Base-by-base conservation (phyloP, 2,888 invertebrate genomes). In the Sepioteuthis lessoniana region DNA sequence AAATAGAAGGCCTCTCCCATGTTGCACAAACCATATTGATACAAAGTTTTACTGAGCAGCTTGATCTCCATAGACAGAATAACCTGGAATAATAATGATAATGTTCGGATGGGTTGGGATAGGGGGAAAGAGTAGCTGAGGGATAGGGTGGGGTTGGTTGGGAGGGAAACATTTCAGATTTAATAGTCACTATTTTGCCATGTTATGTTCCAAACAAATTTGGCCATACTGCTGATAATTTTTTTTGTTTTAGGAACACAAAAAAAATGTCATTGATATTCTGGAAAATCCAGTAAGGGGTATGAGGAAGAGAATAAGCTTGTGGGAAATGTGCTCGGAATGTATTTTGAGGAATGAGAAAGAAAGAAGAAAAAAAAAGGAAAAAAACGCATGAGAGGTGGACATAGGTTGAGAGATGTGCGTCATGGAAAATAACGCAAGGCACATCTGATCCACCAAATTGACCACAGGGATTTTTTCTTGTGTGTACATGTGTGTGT, bases 271-370 rank as follows among this genome's bases (percentile, higher is more conserved):
- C 55, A 60, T 60, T 60, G 55, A 60, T 25, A 31, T 5, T 60
- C 10, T 60, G 4, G 60, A 60, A 76, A 35, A 8, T 35, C n/a
- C 76, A n/a, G 76, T 35, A 13, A 60, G 60, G 76, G 76, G n/a
- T 3, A n/a, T 10, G n/a, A 16, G 76, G n/a, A 76, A n/a, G 3
- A 16, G 76, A 8, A 16, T 8, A 76, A n/a, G 16, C 21, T 25
- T 25, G 55, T 25, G 21, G 25, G 19, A 19, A 13, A n/a, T 35
- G 35, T 76, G 76, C n/a, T 76, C 76, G 76, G 76, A 76, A 76
- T 76, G 76, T 76, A 76, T 76, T 76, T 76, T 76, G n/a, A 76
- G 76, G 76, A 76, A 76, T 76, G 76, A 76, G 76, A 76, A 76
- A 76, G 76, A 76, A 35, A 76, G 13, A 76, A 35, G 4, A 35